These are phyloP conservation scores for Hemiscyllium ocellatum DNA, from an alignment of 2,113 vertebrate genomes.

Conservation along the genomic window DNA sequence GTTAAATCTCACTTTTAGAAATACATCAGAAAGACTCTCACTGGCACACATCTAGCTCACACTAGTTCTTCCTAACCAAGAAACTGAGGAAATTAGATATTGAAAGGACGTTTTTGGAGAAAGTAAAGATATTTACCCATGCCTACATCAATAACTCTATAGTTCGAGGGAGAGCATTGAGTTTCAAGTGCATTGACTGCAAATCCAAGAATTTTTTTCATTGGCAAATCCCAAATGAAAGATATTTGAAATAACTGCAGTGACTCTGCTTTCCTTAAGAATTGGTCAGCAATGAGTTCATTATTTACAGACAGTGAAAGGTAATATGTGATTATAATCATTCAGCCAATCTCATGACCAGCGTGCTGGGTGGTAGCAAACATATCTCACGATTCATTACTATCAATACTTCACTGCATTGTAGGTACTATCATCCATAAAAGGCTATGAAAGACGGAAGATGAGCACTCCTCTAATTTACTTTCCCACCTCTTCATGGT, in stretches of 20 bases:
- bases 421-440: neutral
- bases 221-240: neutral
- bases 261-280: neutral
- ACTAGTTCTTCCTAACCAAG: neutral
- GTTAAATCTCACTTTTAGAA: neutral
- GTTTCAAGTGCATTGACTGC: neutral
- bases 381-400: neutral
- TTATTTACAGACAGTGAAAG: neutral
- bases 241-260: neutral
- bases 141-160: neutral
- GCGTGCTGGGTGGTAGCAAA: neutral
- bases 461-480: neutral
- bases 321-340: neutral
- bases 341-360: neutral
- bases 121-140: neutral
- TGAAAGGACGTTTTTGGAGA: neutral
- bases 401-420: neutral
- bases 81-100: neutral
- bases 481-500: neutral
- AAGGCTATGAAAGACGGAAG: neutral
- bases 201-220: neutral
- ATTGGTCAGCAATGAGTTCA: neutral
- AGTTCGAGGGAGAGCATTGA: neutral
- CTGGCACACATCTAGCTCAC: neutral
- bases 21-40: neutral